Percentiles rank a stretch among this genome's conserved stretches.
phyloP scores from a whole-genome alignment of 2,888 invertebrate genomes.

The Lasiommata megera region DNA sequence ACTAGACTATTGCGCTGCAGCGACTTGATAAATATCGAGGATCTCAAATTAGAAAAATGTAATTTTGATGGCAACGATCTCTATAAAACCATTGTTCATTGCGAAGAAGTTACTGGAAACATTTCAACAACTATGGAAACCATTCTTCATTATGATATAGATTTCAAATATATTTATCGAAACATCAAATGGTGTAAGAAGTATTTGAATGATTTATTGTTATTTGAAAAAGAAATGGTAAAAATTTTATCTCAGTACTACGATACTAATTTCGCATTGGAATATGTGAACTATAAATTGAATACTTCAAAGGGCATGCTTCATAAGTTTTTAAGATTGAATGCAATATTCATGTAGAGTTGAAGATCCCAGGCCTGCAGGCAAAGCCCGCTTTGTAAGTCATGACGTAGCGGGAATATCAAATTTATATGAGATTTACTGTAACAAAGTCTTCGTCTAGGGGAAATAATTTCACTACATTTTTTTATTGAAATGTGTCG shows the following conservation, averaged over 20 bases:
- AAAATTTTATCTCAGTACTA: conserved; percentile 41
- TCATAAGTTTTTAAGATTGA: neutral
- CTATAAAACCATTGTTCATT: conserved; percentile 33
- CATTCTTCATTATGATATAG: conserved; percentile 22
- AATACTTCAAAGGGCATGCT: conserved; percentile 29
- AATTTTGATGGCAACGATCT: conserved; percentile 42
- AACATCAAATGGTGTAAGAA: conserved; percentile 38
- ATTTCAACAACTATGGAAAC: conserved; percentile 24
- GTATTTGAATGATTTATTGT: conserved; percentile 32
- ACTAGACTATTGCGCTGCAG: conserved; percentile 38
- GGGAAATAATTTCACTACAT: no score
- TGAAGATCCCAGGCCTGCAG: neutral
- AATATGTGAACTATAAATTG: conserved; percentile 44
- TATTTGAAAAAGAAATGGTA: conserved; percentile 34
- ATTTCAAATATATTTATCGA: neutral
- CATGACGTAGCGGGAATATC: no score
- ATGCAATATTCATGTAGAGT: neutral
- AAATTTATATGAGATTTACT: no score
- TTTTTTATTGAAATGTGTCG: no score
- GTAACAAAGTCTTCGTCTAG: no score
- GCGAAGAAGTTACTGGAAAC: conserved; percentile 28
- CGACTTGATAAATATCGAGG: conserved; percentile 23
- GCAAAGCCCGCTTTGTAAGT: no score
- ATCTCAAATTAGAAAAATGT: conserved; percentile 39
- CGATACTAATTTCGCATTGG: conserved; percentile 38